Conservation (phyloP, 2,113 vertebrate genomes). For the Malurus melanocephalus region DNA sequence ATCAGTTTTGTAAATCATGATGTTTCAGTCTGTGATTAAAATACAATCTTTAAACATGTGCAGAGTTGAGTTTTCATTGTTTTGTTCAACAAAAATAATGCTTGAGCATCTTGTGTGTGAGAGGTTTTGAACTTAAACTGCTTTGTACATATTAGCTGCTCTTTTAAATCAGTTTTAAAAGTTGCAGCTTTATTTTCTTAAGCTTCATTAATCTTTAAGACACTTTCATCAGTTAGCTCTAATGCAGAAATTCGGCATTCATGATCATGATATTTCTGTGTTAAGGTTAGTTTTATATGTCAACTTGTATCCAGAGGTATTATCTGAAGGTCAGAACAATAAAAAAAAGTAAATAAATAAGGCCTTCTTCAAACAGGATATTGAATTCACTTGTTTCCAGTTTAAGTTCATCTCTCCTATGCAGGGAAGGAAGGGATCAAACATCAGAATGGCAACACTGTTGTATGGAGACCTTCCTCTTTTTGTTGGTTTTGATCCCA, state of each 20-base stretch:
- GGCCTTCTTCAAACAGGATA: not conserved
- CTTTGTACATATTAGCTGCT: not conserved
- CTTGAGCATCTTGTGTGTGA: not conserved
- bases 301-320: not conserved
- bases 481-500: not conserved
- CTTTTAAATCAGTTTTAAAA: not conserved
- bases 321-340: not conserved
- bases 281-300: not conserved
- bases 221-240: not conserved
- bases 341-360: not conserved
- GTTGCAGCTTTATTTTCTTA: not conserved
- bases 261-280: not conserved
- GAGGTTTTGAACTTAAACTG: not conserved
- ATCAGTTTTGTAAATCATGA: slow-evolving; percentile 70
- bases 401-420: not conserved
- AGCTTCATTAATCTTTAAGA: not conserved
- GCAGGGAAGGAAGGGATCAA: not conserved
- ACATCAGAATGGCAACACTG: not conserved
- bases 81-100: not conserved
- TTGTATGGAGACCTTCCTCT: not conserved
- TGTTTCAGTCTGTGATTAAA: slow-evolving; percentile 71
- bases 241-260: not conserved
- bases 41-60: slow-evolving; percentile 61
- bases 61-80: slow-evolving; percentile 47
- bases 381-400: not conserved